Evolutionary conservation across 2,888 invertebrate genomes (phyloP).

Genomic region (Boloria selene): DNA sequence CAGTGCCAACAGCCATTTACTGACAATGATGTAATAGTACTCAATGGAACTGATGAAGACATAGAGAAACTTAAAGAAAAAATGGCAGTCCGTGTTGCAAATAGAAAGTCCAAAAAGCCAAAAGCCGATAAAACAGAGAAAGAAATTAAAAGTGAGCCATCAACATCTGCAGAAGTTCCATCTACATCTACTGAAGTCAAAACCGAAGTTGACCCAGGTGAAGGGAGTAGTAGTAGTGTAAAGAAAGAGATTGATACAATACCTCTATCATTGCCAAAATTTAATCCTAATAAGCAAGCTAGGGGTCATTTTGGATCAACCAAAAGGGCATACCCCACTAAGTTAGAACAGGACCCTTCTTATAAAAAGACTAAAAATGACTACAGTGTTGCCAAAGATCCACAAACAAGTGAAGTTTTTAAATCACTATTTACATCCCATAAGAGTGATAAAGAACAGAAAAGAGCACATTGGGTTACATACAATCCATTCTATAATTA

Average conservation of each 20-base stretch:
- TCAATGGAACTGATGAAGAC: constrained; percentile 94
- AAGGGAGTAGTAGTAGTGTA: constrained; percentile 52
- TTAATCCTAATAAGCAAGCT: constrained; percentile 68
- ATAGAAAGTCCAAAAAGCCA: constrained; percentile 86
- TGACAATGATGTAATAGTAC: constrained; percentile 90
- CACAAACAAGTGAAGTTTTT: constrained; percentile 93
- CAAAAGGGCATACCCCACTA: constrained; percentile 64
- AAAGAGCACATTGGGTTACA: constrained; percentile 98
- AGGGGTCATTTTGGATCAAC: constrained; percentile 74
- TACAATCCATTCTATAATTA: constrained; percentile 97
- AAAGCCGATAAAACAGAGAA: constrained; percentile 59
- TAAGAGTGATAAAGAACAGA: constrained; percentile 91
- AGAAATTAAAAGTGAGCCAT: constrained; percentile 44
- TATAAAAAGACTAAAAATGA: constrained; percentile 89
- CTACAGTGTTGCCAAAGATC: constrained; percentile 95
- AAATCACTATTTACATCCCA: constrained; percentile 98
- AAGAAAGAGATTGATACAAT: constrained; percentile 76
- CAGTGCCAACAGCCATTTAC: constrained; percentile 91
- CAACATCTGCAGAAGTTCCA: constrained; percentile 40
- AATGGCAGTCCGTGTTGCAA: constrained; percentile 86
- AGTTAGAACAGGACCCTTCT: constrained; percentile 83
- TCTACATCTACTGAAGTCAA: constrained; percentile 56
- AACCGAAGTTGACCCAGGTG: constrained; percentile 61
- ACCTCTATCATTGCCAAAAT: constrained; percentile 71
- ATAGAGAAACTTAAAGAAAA: constrained; percentile 83